These are phyloP conservation scores for Bryconaethiops microstoma DNA, from an alignment of 2,797 vertebrate species.

Conservation along the genomic window DNA sequence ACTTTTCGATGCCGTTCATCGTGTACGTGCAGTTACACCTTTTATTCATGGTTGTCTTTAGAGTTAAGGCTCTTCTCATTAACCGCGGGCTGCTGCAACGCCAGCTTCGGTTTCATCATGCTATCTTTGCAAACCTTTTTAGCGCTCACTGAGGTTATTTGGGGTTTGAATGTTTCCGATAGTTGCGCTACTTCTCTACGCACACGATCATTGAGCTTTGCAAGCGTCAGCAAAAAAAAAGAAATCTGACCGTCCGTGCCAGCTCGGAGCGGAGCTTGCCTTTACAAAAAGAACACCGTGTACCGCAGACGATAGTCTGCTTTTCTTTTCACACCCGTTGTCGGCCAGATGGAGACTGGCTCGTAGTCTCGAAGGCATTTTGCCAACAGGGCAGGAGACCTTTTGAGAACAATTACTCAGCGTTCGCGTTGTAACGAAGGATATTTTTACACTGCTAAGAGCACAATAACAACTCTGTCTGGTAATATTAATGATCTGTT, in stretches of 20 bases:
- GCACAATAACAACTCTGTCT: no score
- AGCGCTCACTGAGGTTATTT: constrained; percentile 1
- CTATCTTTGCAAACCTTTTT: constrained; percentile 4
- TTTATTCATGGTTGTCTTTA: background rate
- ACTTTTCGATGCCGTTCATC: background rate
- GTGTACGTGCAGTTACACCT: background rate
- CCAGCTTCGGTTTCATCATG: constrained; percentile 21
- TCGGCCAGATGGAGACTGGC: background rate
- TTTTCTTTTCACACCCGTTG: background rate
- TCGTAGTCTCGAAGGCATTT: background rate
- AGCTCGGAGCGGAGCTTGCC: constrained; percentile 73
- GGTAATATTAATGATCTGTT: no score
- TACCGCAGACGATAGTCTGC: constrained; percentile 60
- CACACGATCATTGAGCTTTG: constrained; percentile 37
- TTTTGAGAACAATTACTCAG: no score
- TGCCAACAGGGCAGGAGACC: no score
- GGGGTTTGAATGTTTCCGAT: constrained; percentile 18
- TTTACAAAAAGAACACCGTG: constrained; percentile 79
- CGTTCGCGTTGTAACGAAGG: no score
- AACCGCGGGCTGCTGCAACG: background rate
- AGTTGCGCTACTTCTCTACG: constrained; percentile 33
- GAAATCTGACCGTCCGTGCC: constrained; percentile 74
- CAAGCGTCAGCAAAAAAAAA: constrained; percentile 71
- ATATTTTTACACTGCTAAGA: no score
- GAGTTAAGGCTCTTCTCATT: background rate